Percentiles rank a stretch among this genome's conserved stretches.
phyloP scores from a whole-genome alignment of 1,140 invertebrate species.

The Atta texana region DNA sequence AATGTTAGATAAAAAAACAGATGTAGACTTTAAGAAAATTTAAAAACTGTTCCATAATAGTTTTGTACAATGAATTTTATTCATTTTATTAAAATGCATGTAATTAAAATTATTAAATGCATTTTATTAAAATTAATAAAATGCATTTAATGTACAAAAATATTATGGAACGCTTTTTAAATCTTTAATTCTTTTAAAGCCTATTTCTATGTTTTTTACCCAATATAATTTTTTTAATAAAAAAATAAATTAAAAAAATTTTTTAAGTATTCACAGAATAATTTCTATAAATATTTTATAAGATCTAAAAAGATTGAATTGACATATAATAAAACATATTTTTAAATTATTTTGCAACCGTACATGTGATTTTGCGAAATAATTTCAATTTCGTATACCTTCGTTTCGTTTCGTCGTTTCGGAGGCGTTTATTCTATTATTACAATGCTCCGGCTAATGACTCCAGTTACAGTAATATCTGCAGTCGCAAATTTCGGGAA shows the following conservation, averaged over 20 bases:
- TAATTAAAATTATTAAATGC: too few species aligned
- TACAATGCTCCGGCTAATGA: conserved; percentile 31
- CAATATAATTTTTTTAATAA: neutral
- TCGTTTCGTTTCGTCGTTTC: neutral
- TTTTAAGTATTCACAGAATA: neutral
- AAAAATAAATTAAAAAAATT: neutral
- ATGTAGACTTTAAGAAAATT: neutral
- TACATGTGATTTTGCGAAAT: neutral
- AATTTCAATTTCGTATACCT: conserved; percentile 8
- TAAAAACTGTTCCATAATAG: neutral
- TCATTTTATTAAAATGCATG: too few species aligned
- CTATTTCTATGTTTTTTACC: neutral
- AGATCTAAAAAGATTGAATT: neutral
- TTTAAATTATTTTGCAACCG: neutral
- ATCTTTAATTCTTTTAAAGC: neutral
- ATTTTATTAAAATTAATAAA: neutral
- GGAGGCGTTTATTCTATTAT: conserved; percentile 38
- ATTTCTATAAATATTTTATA: neutral
- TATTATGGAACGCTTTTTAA: neutral
- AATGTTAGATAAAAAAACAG: neutral
- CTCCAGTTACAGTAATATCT: conserved; percentile 44
- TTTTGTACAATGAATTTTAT: neutral
- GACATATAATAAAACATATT: neutral
- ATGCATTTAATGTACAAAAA: too few species aligned
- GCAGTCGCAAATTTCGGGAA: conserved; percentile 35